phyloP scores from a whole-genome alignment of 2,888 invertebrate species.

The Heteromyza rotundicornis region DNA sequence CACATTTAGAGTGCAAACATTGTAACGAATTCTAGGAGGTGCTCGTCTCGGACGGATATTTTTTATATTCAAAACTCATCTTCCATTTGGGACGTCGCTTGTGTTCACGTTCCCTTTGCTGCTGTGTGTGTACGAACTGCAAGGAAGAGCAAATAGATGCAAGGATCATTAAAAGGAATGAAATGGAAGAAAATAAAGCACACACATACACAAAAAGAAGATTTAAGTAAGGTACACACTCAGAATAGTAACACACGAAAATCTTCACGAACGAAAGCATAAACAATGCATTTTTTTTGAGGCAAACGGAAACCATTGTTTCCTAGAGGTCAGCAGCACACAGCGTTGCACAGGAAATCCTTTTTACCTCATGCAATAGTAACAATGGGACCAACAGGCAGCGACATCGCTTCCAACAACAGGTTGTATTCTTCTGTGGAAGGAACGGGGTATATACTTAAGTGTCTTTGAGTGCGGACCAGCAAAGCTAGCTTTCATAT shows the following conservation, averaged over 20 bases:
- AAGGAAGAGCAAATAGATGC: too few relatives aligned
- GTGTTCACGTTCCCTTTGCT: conserved; percentile 55
- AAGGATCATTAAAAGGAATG: too few relatives aligned
- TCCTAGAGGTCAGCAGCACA: conserved; percentile 16
- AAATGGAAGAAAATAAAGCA: too few relatives aligned
- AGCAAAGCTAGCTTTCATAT: neutral
- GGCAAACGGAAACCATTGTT: conserved; percentile 5
- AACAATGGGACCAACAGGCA: neutral
- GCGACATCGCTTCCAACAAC: neutral
- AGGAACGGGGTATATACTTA: too few relatives aligned
- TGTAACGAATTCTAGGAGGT: neutral
- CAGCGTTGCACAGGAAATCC: too few relatives aligned
- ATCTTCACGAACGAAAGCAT: neutral
- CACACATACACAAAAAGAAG: conserved; percentile 7
- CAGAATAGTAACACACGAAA: neutral
- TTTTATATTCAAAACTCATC: too few relatives aligned
- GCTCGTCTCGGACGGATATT: too few relatives aligned
- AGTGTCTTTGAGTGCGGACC: neutral
- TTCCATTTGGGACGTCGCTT: conserved; percentile 59
- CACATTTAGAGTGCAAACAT: conserved; percentile 41
- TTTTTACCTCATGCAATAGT: too few relatives aligned
- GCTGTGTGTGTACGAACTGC: conserved; percentile 56
- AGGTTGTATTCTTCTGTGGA: neutral
- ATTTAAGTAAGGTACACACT: too few relatives aligned
- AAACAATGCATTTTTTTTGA: too few relatives aligned